Base-by-base conservation (phyloP, 2,888 invertebrate species). In the Schizaphis graminum region DNA sequence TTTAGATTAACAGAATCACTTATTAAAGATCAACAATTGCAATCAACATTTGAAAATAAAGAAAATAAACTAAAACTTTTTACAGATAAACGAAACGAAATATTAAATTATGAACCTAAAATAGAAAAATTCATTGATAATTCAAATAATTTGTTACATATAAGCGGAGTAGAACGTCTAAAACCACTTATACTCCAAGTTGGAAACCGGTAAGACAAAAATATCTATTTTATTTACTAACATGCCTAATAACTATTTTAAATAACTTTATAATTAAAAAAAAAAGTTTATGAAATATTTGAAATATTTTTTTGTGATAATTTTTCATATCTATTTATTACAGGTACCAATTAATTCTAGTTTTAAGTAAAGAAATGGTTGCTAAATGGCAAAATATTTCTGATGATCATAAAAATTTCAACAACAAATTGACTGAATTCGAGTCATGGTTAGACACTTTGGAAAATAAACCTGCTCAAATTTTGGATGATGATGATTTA, bases 81-180 rank as follows among this genome's bases (percentile, higher is more conserved):
- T 95, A 97, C 97, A 95, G 97, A 97, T 91, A 97, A 98, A 95
- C 97, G 98, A 44, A 98, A 98, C 95, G 97, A 97, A 91, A 97
- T 99, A 91, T 96, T 97, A 91, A 97, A 97, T 26, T 98, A 98
- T 95, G 99, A 99, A 96, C 97, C 97, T 95, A 97, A 97, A 95
- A 97, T 99, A 86, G 99, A 99, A 96, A 97, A 97, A 26, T 99
- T 99, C 95, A 97, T 98, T 47, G 99, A 99, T 96, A 97, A 97
- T 95, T 98, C 98, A n/a, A 98, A 99, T 95, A 97, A 97, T 26
- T 96, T 99, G 93, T 97, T 98, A 1, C 98, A 98, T 95, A 96
- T 97, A 56, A 98, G 98, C 95, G 98, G 98, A 0, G 98, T 98
- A 0, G 98, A 98, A 95, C 97, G 98, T 93, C 97, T 99, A 41